A percentile compares a stretch with the other conserved stretches of the same genome.
phyloP scores from a whole-genome alignment of 2,113 vertebrate genomes.

The Myrmecophaga tridactyla region DNA sequence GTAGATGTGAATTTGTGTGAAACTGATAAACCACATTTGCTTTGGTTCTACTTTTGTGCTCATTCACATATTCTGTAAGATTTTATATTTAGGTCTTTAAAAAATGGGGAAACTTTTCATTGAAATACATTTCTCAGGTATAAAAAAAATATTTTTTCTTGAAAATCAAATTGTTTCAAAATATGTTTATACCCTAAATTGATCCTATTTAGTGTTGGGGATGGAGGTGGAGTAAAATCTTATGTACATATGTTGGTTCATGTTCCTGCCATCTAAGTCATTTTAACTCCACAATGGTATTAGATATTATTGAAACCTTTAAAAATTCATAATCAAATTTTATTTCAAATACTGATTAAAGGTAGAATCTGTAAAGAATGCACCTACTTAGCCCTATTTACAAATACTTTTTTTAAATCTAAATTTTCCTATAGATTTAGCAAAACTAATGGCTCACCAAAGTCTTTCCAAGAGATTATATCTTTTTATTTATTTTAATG shows the following conservation, averaged over 20 bases:
- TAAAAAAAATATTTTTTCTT: not conserved
- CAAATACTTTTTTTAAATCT: not conserved
- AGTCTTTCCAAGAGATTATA: not conserved
- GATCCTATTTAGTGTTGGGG: not conserved
- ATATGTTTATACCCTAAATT: not conserved
- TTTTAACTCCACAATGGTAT: not conserved
- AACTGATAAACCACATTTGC: not conserved
- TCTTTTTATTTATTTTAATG: too few relatives aligned
- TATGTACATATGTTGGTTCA: too few relatives aligned
- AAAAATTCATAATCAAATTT: not conserved
- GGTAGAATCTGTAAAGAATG: not conserved
- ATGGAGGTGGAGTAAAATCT: not conserved
- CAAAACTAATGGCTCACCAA: not conserved
- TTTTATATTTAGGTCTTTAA: not conserved
- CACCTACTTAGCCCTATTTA: not conserved
- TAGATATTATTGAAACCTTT: not conserved
- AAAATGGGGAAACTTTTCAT: not conserved
- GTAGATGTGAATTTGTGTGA: not conserved
- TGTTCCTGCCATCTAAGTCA: not conserved
- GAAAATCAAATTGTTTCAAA: not conserved
- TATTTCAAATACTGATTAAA: not conserved
- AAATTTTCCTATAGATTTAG: not conserved
- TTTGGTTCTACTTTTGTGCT: not conserved
- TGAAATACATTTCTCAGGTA: not conserved
- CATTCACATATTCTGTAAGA: not conserved